Base-by-base conservation (phyloP, 1,140 invertebrate species). In the Papilio aristodemus region DNA sequence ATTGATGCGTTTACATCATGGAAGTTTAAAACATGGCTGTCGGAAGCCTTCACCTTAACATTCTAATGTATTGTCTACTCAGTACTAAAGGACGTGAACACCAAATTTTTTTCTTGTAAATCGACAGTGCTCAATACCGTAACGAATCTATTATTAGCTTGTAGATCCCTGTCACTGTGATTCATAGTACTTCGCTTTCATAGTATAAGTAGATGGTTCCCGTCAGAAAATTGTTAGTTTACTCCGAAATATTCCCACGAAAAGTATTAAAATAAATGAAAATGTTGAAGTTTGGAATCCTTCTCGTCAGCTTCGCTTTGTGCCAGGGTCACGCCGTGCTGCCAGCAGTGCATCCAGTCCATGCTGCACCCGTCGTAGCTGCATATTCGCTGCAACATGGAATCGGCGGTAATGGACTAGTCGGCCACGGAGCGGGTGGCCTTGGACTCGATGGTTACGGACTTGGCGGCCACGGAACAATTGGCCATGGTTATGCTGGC, bases 181-280 rank as follows among this genome's bases (percentile, higher is more conserved):
- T 75, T 77, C 74, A 80, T 43, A 22, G 17, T 41, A 41, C 38
- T 64, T 38, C 17, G 62, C 71, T 58, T 73, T 72, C 41, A 70
- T 66, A 76, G 74, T 86, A 89, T 87, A 89, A 89, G 81, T 82
- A 83, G 75, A 72, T 70, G 74, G 66, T 57, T 59, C 17, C 68
- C 9, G 46, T 50, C 22, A 17, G 68, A 39, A 38, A 14, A 57
- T 25, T 62, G 70, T 81, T 80, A 86, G 79, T 86, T 46, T 68
- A 54, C n/a, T 63, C 10, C 60, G 43, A 50, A 43, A 68, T 38
- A 71, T 68, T 37, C 19, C 67, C 39, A 41, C 39, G 13, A 22
- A 22, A 22, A 76, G 62, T 50, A 17, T 2, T 37, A 46, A 32
- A 70, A 46, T 17, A 38, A 57, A 36, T 70, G 67, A 83, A 81